phyloP scores from a whole-genome alignment of 2,797 vertebrate species.

The Phoeniculus purpureus region DNA sequence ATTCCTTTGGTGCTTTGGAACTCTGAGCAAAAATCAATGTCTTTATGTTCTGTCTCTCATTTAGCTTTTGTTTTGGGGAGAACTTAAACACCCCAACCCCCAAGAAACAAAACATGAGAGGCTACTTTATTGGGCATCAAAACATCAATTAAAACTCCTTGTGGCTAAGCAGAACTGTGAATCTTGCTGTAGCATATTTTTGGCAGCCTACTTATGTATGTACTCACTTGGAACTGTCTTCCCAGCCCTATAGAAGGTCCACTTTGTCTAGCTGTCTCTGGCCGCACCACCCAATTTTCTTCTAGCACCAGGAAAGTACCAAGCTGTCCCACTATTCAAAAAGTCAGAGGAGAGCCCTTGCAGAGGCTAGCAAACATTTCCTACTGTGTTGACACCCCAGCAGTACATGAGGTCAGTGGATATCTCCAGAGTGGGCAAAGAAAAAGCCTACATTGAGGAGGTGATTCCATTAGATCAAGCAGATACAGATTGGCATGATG shows the following conservation, averaged over 20 bases:
- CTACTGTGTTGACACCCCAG: not conserved
- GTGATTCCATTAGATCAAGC: not conserved
- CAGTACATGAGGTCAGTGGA: accelerated
- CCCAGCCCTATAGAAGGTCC: accelerated
- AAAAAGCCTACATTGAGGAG: not conserved
- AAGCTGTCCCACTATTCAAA: not conserved
- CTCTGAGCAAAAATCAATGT: not conserved
- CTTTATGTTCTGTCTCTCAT: not conserved
- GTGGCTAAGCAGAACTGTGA: not conserved
- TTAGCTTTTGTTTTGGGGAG: not conserved
- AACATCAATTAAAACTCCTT: not conserved
- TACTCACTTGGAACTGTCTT: not conserved
- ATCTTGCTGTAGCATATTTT: not conserved
- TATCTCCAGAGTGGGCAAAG: not conserved
- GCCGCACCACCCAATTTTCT: not conserved
- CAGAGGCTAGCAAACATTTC: not conserved
- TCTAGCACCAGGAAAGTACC: not conserved
- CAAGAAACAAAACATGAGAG: not conserved
- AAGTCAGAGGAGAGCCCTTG: not conserved
- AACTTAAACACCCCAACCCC: not conserved
- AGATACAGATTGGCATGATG: not conserved
- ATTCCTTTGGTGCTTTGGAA: not conserved
- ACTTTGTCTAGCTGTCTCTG: not conserved
- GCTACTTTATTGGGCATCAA: not conserved
- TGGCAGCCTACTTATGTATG: not conserved